phyloP scores from a whole-genome alignment of 2,113 vertebrate species.

The Myrmophylax atrothorax region DNA sequence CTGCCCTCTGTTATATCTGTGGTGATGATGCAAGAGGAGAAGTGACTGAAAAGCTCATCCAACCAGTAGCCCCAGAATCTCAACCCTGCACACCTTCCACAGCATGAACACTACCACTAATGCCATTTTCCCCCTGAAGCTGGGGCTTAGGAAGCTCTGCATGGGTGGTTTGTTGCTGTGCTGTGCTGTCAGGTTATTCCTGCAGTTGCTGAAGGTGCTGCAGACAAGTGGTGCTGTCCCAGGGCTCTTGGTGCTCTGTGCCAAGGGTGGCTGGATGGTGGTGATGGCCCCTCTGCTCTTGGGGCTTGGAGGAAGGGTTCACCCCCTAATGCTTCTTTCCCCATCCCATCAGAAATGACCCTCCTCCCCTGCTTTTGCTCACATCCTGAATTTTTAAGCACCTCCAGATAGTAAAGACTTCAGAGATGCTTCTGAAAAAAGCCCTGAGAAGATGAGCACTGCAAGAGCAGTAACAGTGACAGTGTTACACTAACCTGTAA shows the following conservation, averaged over 20 bases:
- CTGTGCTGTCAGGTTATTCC: neutral
- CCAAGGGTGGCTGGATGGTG: neutral
- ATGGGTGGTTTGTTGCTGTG: neutral
- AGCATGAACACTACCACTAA: neutral
- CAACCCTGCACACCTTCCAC: neutral
- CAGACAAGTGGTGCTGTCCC: neutral
- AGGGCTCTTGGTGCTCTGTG: neutral
- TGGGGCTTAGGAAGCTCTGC: neutral
- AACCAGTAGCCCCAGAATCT: rapidly evolving
- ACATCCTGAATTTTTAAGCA: neutral
- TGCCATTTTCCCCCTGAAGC: neutral
- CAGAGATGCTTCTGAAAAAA: neutral
- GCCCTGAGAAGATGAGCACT: neutral
- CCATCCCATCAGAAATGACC: neutral
- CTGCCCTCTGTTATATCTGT: neutral
- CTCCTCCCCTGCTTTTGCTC: neutral
- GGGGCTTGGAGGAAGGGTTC: neutral
- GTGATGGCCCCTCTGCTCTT: neutral
- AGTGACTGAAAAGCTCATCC: neutral
- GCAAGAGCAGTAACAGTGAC: neutral
- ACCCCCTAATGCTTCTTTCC: neutral
- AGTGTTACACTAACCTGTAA: neutral
- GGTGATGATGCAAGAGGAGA: neutral
- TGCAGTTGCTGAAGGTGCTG: neutral
- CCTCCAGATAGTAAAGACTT: neutral